These are phyloP conservation scores for Drosophila carrolli DNA, from an alignment of 1,140 invertebrate species.

Conservation along the genomic window DNA sequence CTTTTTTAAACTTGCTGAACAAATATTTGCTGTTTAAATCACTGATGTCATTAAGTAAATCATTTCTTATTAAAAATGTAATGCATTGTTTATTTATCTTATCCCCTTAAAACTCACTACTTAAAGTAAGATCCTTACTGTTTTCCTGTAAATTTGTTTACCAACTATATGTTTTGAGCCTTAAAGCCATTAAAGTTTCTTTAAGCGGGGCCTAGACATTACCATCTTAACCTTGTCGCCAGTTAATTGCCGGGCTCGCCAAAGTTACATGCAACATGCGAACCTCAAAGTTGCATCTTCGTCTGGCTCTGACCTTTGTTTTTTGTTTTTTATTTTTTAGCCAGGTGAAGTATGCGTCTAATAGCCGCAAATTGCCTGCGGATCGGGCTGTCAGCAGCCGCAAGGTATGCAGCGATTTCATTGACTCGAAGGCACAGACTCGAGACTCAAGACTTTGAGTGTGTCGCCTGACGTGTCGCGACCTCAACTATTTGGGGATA, in stretches of 20 bases:
- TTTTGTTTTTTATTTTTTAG: neutral
- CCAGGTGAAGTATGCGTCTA: slow-evolving; percentile 50
- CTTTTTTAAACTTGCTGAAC: too few relatives aligned
- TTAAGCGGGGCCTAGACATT: slow-evolving; percentile 40
- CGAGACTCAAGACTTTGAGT: neutral
- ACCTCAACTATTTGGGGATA: slow-evolving; percentile 18
- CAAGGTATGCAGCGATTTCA: slow-evolving; percentile 25
- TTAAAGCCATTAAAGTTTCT: slow-evolving; percentile 1
- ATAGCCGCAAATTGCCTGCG: slow-evolving; percentile 34
- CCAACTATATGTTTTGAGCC: too few relatives aligned
- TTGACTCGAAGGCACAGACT: slow-evolving; percentile 8
- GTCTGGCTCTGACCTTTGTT: slow-evolving; percentile 59
- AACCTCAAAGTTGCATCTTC: slow-evolving; percentile 47
- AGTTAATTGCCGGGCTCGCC: slow-evolving; percentile 65
- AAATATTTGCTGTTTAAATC: too few relatives aligned
- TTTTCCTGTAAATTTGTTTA: neutral
- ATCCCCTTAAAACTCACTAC: too few relatives aligned
- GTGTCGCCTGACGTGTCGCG: slow-evolving; percentile 25
- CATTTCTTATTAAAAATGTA: too few relatives aligned
- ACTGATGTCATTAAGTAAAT: too few relatives aligned
- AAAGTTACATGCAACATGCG: slow-evolving; percentile 66
- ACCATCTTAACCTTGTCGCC: slow-evolving; percentile 76
- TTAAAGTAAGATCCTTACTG: too few relatives aligned
- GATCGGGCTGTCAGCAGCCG: slow-evolving; percentile 14
- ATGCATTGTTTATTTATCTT: too few relatives aligned